These are phyloP conservation scores for Scaptomyza pallida DNA, from an alignment of 1,140 invertebrate genomes.

Conservation along the genomic window DNA sequence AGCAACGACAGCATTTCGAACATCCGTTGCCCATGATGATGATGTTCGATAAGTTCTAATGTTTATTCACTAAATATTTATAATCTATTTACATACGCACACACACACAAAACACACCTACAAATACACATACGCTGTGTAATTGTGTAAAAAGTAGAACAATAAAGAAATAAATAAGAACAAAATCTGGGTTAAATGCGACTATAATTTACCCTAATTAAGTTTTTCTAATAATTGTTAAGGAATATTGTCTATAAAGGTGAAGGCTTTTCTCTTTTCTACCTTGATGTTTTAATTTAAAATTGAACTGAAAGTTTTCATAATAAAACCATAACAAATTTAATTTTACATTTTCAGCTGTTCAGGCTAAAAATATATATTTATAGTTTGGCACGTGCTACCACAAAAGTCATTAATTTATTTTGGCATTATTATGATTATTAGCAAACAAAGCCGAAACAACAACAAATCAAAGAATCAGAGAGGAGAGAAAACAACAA, in stretches of 20 bases:
- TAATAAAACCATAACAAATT: too few species aligned
- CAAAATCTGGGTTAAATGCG: not conserved
- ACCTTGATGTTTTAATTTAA: too few species aligned
- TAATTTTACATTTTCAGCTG: too few species aligned
- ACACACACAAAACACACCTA: constrained; percentile 4
- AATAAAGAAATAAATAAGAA: constrained; percentile 3
- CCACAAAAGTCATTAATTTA: constrained; percentile 49
- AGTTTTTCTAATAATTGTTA: too few species aligned
- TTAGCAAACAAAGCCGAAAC: constrained; percentile 55
- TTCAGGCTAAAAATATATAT: not conserved
- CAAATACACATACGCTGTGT: constrained; percentile 7
- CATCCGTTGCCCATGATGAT: constrained; percentile 84
- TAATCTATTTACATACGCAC: constrained; percentile 27
- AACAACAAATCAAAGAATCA: constrained; percentile 16
- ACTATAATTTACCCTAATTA: not conserved
- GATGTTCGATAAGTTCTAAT: constrained; percentile 29
- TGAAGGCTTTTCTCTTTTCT: too few species aligned
- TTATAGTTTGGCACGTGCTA: constrained; percentile 25
- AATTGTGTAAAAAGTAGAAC: constrained; percentile 3
- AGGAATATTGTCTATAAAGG: too few species aligned
- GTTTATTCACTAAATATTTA: constrained; percentile 31
- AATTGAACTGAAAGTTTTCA: too few species aligned
- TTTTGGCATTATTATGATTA: constrained; percentile 57
- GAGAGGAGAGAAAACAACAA: not conserved
- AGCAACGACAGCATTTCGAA: constrained; percentile 75